Evolutionary conservation across 2,113 vertebrate species (phyloP), one percentile per base, ranked within the genome.

Genomic region (Peromyscus polionotus): DNA sequence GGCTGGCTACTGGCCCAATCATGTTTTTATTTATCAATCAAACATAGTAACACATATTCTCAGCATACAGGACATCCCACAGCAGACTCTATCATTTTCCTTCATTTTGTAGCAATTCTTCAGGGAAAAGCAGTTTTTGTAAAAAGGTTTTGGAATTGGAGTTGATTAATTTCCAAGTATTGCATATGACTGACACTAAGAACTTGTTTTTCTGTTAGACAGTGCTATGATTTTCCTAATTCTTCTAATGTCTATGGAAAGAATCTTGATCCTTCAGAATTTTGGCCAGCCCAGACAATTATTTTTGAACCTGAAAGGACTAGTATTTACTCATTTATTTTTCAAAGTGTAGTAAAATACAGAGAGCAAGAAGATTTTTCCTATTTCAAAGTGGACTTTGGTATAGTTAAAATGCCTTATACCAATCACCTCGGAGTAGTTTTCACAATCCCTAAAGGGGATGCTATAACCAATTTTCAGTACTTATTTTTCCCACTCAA

Each of bases 171-270:
- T 92, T 39, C 39, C 54, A 87, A 65, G 83, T 9, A 12, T 81
- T 65, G 81, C 7, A 68, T 57, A 81, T 65, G 88, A 79, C 36
- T 68, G 11, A 31, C 81, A 45, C 2, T n/a, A 72, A 90, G 75
- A 92, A 16, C 8, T 83, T 95, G 42, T 68, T 45, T 28, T 83
- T 81, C 20, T 45, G 4, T 95, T 61, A 54, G 67, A 42, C 90
- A 90, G 85, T 92, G 16, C n/a, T 67, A 42, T 80, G 90, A 48
- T 94, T 94, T 81, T 73, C 33, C 16, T 88, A 75, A 96, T 57
- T 84, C 80, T 85, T 68, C 67, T 96, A 81, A 81, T 91, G 86
- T 94, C 39, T 85, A 90, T 57, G 86, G n/a, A 92, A 91, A 94
- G 61, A 91, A 22, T 93, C 33, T 76, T 26, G 9, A 75, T 63